phyloP scores from a whole-genome alignment of 1,140 invertebrate genomes.

The Cydia amplana region DNA sequence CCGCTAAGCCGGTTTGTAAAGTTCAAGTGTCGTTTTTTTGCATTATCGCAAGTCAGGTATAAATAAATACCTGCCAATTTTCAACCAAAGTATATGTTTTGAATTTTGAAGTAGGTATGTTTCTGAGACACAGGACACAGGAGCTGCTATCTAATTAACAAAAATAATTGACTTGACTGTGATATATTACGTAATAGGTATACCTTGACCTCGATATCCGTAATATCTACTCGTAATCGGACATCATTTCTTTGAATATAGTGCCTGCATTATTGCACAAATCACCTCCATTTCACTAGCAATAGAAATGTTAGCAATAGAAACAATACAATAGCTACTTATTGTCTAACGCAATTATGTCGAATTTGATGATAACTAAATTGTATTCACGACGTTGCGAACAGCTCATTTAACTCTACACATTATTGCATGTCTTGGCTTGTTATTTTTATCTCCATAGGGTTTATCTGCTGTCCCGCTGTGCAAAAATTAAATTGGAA shows the following conservation, averaged over 20 bases:
- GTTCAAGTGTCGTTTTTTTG: not conserved
- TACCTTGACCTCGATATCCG: no score
- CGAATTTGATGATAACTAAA: slow-evolving; percentile 28
- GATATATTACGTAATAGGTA: no score
- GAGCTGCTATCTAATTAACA: no score
- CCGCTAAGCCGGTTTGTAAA: not conserved
- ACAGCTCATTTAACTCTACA: slow-evolving; percentile 9
- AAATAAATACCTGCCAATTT: not conserved
- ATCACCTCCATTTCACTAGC: not conserved
- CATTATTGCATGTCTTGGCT: slow-evolving; percentile 8
- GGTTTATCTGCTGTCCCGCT: not conserved
- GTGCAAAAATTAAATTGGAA: not conserved
- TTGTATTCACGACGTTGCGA: slow-evolving; percentile 10
- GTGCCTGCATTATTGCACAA: not conserved
- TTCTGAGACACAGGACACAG: no score
- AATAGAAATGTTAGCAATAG: slow-evolving; percentile 1
- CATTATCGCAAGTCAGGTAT: not conserved
- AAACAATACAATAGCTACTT: slow-evolving; percentile 19
- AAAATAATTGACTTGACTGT: no score
- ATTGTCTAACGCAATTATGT: slow-evolving; percentile 24
- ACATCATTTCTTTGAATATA: no score
- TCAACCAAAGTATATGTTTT: no score
- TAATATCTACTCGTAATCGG: no score
- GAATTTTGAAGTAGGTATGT: no score
- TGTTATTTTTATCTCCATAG: not conserved